These are phyloP conservation scores for Labia minor DNA, from an alignment of 2,888 invertebrate genomes.

Conservation along the genomic window DNA sequence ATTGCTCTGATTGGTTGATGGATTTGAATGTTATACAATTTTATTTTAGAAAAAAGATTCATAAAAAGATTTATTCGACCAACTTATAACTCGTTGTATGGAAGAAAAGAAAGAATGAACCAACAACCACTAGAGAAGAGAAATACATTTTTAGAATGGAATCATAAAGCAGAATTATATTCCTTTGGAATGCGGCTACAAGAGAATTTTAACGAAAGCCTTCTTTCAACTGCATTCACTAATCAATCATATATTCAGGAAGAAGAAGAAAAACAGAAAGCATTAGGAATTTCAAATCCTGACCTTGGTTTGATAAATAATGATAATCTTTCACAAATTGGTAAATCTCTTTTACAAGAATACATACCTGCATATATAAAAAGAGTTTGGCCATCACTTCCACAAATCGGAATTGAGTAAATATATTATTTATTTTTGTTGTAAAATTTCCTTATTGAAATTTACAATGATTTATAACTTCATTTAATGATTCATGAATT, in stretches of 20 bases:
- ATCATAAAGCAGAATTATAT: constrained; percentile 73
- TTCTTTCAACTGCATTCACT: constrained; percentile 66
- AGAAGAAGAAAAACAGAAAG: constrained; percentile 56
- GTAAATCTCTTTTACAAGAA: constrained; percentile 51
- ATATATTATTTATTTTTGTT: constrained; percentile 26
- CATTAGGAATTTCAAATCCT: constrained; percentile 54
- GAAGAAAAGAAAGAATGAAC: constrained; percentile 46
- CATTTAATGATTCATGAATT: too few species aligned
- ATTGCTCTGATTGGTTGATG: too few species aligned
- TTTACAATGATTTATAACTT: too few species aligned
- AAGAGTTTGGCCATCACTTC: constrained; percentile 57
- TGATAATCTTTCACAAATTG: constrained; percentile 52
- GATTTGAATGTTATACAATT: too few species aligned
- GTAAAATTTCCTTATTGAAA: too few species aligned
- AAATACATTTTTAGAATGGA: constrained; percentile 51
- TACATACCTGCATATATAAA: constrained; percentile 60
- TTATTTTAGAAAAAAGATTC: constrained; percentile 34
- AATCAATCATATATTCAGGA: constrained; percentile 64
- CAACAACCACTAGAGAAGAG: constrained; percentile 44
- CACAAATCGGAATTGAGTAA: constrained; percentile 58
- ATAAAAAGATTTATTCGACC: constrained; percentile 58
- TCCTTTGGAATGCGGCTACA: constrained; percentile 77
- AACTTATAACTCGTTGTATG: constrained; percentile 52
- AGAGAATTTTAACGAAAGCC: constrained; percentile 63
- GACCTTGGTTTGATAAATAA: constrained; percentile 55